Evolutionary conservation across 2,113 vertebrate species (phyloP).

Genomic region (Nycticryphes semicollaris): DNA sequence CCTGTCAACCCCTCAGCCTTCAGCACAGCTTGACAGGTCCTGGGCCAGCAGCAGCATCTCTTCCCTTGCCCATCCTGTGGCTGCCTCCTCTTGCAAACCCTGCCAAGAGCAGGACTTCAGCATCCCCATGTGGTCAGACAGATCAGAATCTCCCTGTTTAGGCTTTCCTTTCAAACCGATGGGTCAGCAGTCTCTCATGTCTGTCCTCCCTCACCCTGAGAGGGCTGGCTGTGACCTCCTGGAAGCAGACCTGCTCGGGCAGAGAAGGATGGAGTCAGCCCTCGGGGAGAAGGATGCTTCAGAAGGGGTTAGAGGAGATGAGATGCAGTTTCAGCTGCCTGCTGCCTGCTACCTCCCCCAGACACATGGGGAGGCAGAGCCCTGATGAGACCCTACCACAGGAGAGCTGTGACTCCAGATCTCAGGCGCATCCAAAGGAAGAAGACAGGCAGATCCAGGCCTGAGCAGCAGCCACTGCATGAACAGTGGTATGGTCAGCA

Average conservation of each 20-base stretch:
- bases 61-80: not conserved
- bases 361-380: accelerated
- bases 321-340: not conserved
- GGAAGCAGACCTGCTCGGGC: accelerated
- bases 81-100: not conserved
- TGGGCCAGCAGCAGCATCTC: not conserved
- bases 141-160: accelerated
- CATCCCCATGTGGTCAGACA: conserved; percentile 40
- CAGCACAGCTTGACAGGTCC: accelerated
- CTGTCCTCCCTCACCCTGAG: accelerated
- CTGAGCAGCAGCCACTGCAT: not conserved
- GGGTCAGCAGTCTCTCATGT: accelerated
- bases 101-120: conserved; percentile 7
- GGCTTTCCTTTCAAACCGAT: not conserved
- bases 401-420: not conserved
- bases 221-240: not conserved
- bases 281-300: accelerated
- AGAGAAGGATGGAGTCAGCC: no score
- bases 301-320: not conserved
- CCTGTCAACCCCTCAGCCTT: not conserved
- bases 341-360: not conserved
- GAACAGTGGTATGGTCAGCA: not conserved
- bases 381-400: accelerated
- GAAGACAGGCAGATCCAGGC: not conserved
- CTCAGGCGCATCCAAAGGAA: accelerated